Base-by-base conservation (phyloP, 1,140 invertebrate genomes). In the Drosophila ironensis region DNA sequence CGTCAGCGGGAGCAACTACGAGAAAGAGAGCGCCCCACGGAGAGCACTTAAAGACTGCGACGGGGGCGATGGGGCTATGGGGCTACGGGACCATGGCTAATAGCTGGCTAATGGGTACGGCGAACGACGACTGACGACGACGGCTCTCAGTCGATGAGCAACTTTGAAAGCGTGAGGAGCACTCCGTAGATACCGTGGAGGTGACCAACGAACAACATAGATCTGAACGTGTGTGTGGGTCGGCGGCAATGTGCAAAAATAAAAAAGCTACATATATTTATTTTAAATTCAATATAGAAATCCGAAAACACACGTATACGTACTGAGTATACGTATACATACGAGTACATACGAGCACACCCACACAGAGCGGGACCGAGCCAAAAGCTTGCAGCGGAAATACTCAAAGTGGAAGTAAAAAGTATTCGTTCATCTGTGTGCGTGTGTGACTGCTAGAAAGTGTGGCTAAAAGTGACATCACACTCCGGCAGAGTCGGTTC, bases 231-330 rank as follows among this genome's bases (percentile, higher is more conserved):
- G 46, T 59, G 44, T 66, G 40, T 33, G 25, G 27, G 40, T 42
- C 66, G 45, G 51, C 71, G 59, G 78, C 78, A 82, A 82, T 82
- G 78, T 84, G 78, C 78, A 86, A 86, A 84, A 86, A 86, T 84
- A 78, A 86, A 77, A 74, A 86, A 78, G 78, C 78, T 84, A 84
- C 73, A 84, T 82, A 82, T 82, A 84, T 84, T 86, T 82, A 84
- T 84, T 86, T 64, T 84, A 74, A 84, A 78, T 84, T 86, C 27
- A 86, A 78, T 86, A 67, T 67, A 80, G 56, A 68, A 60, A 78
- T 57, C 66, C 54, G 46, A 77, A 70, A 54, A 69, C 54, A 67
- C 35, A 72, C 70, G 47, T 19, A 27, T 41, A 37, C 25, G 42
- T 41, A 22, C 7, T 51, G 7, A 41, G 20, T 11, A 22, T 24